Percentiles rank a stretch among this genome's conserved stretches.
Evolutionary conservation across 2,888 invertebrate genomes (phyloP).

Genomic region (Limulus polyphemus): DNA sequence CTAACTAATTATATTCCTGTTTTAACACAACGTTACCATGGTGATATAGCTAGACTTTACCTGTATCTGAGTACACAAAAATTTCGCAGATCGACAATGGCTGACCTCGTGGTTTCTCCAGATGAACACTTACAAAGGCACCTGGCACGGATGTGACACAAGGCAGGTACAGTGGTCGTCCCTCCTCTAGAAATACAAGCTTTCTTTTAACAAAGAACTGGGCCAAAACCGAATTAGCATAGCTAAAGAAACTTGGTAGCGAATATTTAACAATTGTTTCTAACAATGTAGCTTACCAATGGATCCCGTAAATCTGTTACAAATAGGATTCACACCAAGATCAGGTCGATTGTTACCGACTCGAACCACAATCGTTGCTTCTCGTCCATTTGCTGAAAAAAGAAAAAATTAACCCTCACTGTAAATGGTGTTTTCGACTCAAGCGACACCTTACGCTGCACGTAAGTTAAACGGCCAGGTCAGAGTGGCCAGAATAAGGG

Average conservation of each 20-base stretch:
- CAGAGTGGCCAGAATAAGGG: too few species aligned
- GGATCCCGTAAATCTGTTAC: constrained; percentile 59
- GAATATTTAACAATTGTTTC: too few species aligned
- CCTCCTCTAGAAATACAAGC: constrained; percentile 47
- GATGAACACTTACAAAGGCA: constrained; percentile 81
- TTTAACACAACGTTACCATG: too few species aligned
- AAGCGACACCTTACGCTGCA: too few species aligned
- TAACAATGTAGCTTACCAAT: constrained; percentile 19
- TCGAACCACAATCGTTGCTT: constrained; percentile 73
- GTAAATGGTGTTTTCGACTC: too few species aligned
- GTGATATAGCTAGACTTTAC: constrained; percentile 4
- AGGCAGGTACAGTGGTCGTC: constrained; percentile 77
- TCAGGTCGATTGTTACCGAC: constrained; percentile 89
- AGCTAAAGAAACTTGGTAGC: too few species aligned
- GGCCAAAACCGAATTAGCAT: too few species aligned
- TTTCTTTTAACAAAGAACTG: too few species aligned
- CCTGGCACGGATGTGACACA: constrained; percentile 93
- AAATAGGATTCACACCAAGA: constrained; percentile 78
- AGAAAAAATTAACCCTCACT: background rate
- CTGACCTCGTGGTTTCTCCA: constrained; percentile 58
- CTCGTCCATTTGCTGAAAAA: constrained; percentile 40
- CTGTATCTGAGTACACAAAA: constrained; percentile 80
- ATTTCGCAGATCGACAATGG: constrained; percentile 83
- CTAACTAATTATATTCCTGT: too few species aligned
- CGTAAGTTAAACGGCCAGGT: too few species aligned